Evolutionary conservation across 2,888 invertebrate species (phyloP).

Genomic region (Eurytoma californica): DNA sequence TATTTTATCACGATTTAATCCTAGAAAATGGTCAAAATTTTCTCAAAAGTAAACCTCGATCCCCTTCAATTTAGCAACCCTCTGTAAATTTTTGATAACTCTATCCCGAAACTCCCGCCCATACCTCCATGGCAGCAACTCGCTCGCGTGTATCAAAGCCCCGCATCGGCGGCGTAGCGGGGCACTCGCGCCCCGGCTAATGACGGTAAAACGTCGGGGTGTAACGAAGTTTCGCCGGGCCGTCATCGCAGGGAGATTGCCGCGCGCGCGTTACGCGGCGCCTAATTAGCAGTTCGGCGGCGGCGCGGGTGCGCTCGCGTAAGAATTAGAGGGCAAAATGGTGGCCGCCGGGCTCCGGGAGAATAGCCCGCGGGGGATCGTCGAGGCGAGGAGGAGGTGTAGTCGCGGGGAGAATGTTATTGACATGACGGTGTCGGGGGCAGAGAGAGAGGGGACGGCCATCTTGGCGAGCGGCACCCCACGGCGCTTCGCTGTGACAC

Average conservation of each 20-base stretch:
- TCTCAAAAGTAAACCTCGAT: no score
- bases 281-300: constrained; percentile 31
- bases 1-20: no score
- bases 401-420: constrained; percentile 70
- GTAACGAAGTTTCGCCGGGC: constrained; percentile 32
- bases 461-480: constrained; percentile 70
- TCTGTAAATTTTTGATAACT: not conserved
- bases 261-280: constrained; percentile 1
- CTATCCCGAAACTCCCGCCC: not conserved
- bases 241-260: not conserved
- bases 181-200: not conserved
- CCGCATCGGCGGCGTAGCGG: not conserved
- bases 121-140: not conserved
- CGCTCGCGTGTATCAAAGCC: constrained; percentile 7
- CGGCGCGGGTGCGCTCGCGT: not conserved
- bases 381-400: not conserved
- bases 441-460: constrained; percentile 62
- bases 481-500: constrained; percentile 73
- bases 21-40: no score
- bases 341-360: not conserved
- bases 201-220: constrained; percentile 27
- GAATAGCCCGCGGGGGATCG: not conserved
- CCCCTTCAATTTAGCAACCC: no score
- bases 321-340: no score
- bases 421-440: constrained; percentile 74